Base-by-base conservation (phyloP, 2,797 vertebrate species). In the Smutsia temminckii region DNA sequence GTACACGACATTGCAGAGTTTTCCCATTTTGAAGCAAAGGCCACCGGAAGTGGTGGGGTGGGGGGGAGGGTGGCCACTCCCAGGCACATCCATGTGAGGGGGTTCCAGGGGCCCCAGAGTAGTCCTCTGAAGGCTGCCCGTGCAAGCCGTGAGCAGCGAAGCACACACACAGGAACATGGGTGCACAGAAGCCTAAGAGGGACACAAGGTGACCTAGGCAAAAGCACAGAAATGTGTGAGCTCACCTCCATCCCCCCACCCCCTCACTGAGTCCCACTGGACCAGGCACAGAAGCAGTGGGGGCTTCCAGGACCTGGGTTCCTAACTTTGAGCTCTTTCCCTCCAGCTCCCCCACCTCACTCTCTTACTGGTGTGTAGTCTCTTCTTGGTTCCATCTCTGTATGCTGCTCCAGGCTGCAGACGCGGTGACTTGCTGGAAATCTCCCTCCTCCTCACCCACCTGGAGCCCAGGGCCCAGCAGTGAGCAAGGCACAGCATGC, bases 141-240 rank as follows among this genome's bases (percentile, higher is more conserved):
- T 20, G 27, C 23, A 46, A 79, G 49, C 55, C 42, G 1, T 11
- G 49, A 64, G 18, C 49, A 29, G 81, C 4, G 51, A 29, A 23
- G 16, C 64, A n/a, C 2, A 5, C 61, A 34, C n/a, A 13, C 9
- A 14, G 53, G 20, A 13, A 2, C 3, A 5, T 13, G 8, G 11
- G 18, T 10, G 46, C 20, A n/a, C 37, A 74, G 78, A 63, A 89
- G 25, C 20, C 14, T 25, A 34, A 61, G 40, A 74, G 7, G 55
- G 6, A 78, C 14, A 40, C 0, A 0, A 17, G 37, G 37, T 34
- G 37, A 42, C 72, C 27, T 0, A 13, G 78, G 16, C 57, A 66
- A 40, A 89, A 59, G 25, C n/a, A n/a, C n/a, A 51, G 77, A 34
- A 29, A 21, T 5, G 12, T 34, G 49, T 40, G 34, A 32, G 49